phyloP scores from a whole-genome alignment of 2,113 vertebrate genomes.

The Pterocles orientalis region DNA sequence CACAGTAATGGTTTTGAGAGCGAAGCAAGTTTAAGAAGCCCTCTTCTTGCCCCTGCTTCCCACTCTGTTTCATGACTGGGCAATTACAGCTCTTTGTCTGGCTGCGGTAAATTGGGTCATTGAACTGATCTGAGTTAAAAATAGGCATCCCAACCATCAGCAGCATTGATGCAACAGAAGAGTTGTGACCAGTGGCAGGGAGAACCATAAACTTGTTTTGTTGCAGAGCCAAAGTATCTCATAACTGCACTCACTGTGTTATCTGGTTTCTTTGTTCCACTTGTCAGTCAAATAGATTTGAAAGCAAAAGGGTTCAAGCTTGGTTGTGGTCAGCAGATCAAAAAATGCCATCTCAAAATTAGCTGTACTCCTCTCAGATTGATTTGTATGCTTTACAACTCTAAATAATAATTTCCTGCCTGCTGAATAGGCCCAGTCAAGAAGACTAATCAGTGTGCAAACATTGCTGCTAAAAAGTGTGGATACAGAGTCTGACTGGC shows the following conservation, averaged over 20 bases:
- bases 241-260: neutral
- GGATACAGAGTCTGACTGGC: constrained; percentile 3
- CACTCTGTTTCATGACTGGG: neutral
- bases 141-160: neutral
- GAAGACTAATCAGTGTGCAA: constrained; percentile 48
- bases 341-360: constrained; percentile 6
- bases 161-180: neutral
- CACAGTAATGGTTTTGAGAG: neutral
- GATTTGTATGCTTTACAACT: constrained; percentile 16
- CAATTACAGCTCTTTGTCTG: constrained; percentile 34
- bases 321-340: constrained; percentile 12
- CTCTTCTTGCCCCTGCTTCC: neutral
- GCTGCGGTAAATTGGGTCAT: neutral
- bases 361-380: constrained; percentile 15
- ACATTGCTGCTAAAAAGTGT: neutral
- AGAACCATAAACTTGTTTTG: neutral
- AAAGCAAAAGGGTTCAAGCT: neutral
- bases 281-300: neutral
- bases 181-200: neutral
- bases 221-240: neutral
- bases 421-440: constrained; percentile 36
- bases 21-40: neutral
- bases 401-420: constrained; percentile 39
- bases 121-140: constrained; percentile 44
- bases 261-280: fast-evolving